Percentiles rank a stretch among this genome's conserved stretches.
Conservation (phyloP, 2,113 vertebrate genomes). For the Mus musculus region GRCm39 chr1:157494501-157495000, state of each 20-base stretch:
- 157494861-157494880: conserved; percentile 52
- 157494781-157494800: conserved; percentile 33
- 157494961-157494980: conserved; percentile 77
- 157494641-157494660: neutral
- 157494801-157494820: conserved; percentile 54
- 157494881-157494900: conserved; percentile 75
- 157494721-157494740: neutral
- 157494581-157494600: conserved; percentile 20
- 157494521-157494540: neutral
- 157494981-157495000: conserved; percentile 55
- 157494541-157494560: neutral
- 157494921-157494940: conserved; percentile 77
- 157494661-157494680: neutral
- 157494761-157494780: neutral
- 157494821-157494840: conserved; percentile 67
- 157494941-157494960: conserved; percentile 76
- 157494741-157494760: neutral
- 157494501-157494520: neutral
- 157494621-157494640: conserved; percentile 15
- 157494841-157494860: conserved; percentile 51
- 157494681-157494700: neutral
- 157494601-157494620: neutral
- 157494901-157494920: conserved; percentile 70
- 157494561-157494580: neutral
- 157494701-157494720: fast-evolving